A percentile compares a stretch with the other conserved stretches of the same genome.
These are phyloP conservation scores for Catharus ustulatus DNA, from an alignment of 2,797 vertebrate species.

Conservation along the genomic window DNA sequence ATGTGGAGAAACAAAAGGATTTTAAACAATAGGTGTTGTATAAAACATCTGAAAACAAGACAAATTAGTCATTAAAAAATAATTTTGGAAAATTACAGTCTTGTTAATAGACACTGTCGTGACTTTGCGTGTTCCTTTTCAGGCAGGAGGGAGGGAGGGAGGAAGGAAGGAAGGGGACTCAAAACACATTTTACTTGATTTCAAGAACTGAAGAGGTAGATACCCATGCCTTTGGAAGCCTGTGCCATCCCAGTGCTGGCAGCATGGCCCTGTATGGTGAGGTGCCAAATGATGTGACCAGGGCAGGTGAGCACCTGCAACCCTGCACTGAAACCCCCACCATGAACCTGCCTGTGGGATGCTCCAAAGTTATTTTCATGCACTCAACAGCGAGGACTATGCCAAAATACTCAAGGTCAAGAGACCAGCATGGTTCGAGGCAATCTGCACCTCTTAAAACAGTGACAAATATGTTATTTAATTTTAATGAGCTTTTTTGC, in stretches of 20 bases:
- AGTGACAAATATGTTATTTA: conserved; percentile 85
- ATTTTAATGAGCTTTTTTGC: conserved; percentile 85
- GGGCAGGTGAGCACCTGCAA: not conserved
- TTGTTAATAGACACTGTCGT: not conserved
- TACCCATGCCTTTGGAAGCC: not conserved
- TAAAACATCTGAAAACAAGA: conserved; percentile 45
- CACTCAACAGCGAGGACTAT: conserved; percentile 50
- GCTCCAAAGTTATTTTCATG: not conserved
- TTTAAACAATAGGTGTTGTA: conserved; percentile 35
- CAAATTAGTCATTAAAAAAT: conserved; percentile 68
- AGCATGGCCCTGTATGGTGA: fast-evolving
- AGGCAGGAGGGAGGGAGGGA: not conserved
- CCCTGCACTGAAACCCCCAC: fast-evolving
- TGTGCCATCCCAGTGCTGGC: fast-evolving
- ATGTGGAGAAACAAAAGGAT: not conserved
- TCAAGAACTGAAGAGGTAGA: not conserved
- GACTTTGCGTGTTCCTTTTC: not conserved
- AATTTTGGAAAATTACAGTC: conserved; percentile 60
- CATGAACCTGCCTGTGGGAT: not conserved
- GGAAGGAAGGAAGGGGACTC: not conserved
- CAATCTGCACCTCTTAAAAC: conserved; percentile 81
- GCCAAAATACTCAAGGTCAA: conserved; percentile 80
- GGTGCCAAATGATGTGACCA: fast-evolving
- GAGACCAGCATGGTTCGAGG: conserved; percentile 78
- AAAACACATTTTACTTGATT: not conserved